Evolutionary conservation across 2,113 vertebrate species (phyloP).

Genomic region (Andinoacara biseriatus): DNA sequence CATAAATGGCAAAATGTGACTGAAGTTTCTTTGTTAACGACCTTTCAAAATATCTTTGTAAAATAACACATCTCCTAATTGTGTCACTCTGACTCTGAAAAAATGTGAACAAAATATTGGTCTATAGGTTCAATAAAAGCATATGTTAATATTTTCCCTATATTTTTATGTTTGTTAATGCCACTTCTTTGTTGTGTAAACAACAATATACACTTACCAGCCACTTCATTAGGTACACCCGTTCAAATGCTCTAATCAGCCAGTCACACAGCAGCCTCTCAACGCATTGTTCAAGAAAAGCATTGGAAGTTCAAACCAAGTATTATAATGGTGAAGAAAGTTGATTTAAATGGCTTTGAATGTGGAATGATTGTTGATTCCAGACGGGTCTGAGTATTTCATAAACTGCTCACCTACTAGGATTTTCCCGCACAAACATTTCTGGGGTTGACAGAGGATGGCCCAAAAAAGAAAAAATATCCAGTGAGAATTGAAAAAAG

Average conservation of each 20-base stretch:
- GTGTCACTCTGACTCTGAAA: not conserved
- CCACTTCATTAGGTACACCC: not conserved
- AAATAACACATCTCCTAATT: not conserved
- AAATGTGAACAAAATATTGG: not conserved
- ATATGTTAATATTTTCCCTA: not conserved
- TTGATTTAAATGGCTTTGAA: not conserved
- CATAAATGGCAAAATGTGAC: slow-evolving; percentile 1
- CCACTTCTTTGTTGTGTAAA: not conserved
- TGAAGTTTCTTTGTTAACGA: not conserved
- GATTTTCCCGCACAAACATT: not conserved
- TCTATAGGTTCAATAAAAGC: not conserved
- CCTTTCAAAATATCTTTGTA: not conserved
- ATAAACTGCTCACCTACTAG: not conserved
- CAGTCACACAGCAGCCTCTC: not conserved
- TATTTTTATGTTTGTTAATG: not conserved
- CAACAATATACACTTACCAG: not conserved
- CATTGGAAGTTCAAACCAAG: not conserved
- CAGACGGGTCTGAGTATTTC: not conserved
- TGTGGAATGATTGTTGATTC: not conserved
- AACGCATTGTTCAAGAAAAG: not conserved
- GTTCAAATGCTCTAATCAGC: not conserved
- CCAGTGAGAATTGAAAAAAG: too few species aligned
- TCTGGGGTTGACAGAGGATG: not conserved
- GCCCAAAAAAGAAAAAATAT: not conserved
- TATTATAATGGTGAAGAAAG: not conserved